phyloP scores from a whole-genome alignment of 2,888 invertebrate species.

The Ephialtes manifestator region DNA sequence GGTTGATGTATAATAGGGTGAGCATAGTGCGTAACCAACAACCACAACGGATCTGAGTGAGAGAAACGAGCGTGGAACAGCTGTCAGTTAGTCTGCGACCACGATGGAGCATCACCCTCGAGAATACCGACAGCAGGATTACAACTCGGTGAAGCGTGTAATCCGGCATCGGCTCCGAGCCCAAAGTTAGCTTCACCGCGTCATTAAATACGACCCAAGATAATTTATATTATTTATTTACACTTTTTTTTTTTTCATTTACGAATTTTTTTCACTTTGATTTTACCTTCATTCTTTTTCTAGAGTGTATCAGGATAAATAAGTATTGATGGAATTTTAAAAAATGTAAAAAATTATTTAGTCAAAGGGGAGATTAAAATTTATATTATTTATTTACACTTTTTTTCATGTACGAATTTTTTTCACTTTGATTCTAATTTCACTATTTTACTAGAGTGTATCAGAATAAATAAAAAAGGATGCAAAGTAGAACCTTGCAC shows the following conservation, averaged over 20 bases:
- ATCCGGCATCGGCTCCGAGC: constrained; percentile 36
- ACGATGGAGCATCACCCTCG: constrained; percentile 23
- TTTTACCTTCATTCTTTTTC: neutral
- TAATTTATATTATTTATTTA: constrained; percentile 8
- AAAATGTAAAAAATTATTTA: neutral
- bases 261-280: neutral
- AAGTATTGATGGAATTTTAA: too few relatives aligned
- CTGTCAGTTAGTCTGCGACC: constrained; percentile 72
- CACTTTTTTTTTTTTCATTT: neutral
- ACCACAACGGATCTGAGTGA: constrained; percentile 70
- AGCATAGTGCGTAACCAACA: constrained; percentile 57
- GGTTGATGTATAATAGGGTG: constrained; percentile 49
- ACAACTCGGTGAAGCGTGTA: constrained; percentile 45
- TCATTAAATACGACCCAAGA: constrained; percentile 56
- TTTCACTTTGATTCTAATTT: neutral
- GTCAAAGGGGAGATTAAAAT: too few relatives aligned
- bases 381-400: too few relatives aligned
- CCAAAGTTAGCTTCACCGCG: constrained; percentile 31
- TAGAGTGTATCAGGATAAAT: too few relatives aligned
- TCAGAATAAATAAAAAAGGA: too few relatives aligned
- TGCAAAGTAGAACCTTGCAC: too few relatives aligned
- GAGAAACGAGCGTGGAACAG: constrained; percentile 70
- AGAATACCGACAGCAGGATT: constrained; percentile 46
- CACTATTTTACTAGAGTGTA: too few relatives aligned
- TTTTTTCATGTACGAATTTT: neutral